Conservation (phyloP, 2,113 vertebrate genomes). For the Sinocyclocheilus grahami region DNA sequence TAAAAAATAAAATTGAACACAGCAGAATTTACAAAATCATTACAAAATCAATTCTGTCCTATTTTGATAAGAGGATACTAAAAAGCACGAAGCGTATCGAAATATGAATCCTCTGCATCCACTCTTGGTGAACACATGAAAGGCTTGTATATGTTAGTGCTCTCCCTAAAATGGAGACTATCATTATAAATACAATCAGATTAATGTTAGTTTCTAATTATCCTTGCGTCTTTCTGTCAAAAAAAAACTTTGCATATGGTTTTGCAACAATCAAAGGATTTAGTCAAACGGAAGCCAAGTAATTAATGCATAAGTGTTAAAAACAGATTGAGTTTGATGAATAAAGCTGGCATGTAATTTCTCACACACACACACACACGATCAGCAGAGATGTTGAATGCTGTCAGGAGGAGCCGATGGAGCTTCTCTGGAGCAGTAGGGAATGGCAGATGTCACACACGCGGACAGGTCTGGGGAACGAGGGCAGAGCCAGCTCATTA, state of each 20-base stretch:
- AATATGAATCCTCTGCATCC: not conserved
- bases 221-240: slow-evolving; percentile 2
- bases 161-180: slow-evolving; percentile 54
- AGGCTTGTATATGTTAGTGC: slow-evolving; percentile 5
- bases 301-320: slow-evolving; percentile 10
- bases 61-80: not conserved
- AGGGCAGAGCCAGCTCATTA: slow-evolving; percentile 92
- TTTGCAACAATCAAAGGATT: slow-evolving; percentile 19
- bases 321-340: slow-evolving; percentile 11
- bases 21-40: slow-evolving; percentile 9
- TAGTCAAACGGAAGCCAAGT: slow-evolving; percentile 11
- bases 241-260: slow-evolving; percentile 51
- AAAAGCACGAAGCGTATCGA: not conserved
- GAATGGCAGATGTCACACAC: slow-evolving; percentile 93
- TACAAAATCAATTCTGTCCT: not conserved
- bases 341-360: not conserved
- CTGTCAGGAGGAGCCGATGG: slow-evolving; percentile 85
- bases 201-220: slow-evolving; percentile 9
- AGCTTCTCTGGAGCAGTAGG: slow-evolving; percentile 88
- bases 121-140: not conserved
- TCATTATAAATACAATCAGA: slow-evolving; percentile 12
- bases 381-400: not conserved
- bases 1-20: not conserved
- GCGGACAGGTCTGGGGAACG: slow-evolving; percentile 90
- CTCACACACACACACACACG: not conserved